Base-by-base conservation (phyloP, 2,888 invertebrate genomes). In the Cephus pygmeus region DNA sequence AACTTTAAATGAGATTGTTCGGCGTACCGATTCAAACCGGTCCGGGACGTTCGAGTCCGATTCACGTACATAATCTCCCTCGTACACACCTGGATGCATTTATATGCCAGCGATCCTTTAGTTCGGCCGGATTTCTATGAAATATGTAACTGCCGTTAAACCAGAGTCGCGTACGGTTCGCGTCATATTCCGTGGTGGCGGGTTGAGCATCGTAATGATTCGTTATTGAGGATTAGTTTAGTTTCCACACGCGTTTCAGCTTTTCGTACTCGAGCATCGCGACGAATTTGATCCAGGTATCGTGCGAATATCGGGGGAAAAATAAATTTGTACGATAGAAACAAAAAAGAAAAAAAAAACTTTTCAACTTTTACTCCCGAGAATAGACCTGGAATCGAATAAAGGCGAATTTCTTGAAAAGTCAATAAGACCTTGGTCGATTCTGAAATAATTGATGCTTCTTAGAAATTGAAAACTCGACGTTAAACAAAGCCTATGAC, bases 171-270 rank as follows among this genome's bases (percentile, higher is more conserved):
- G 71, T 71, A 11, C 34, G 31, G 71, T 15, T 71, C 71, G 34
- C 71, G 71, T 71, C 71, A 34, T 71, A 71, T 71, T n/a, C 74
- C n/a, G 74, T n/a, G 74, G 34, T 34, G 23, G 34, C 30, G 31
- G n/a, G 35, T 35, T 12, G 74, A 33, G 74, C 15, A 35, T 74
- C 74, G 35, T 74, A 74, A 69, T 68, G 34, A 79, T 82, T 81
- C 82, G 82, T 82, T 82, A 82, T 82, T 76, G 79, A 73, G 82
- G 82, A 82, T 82, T 82, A 82, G 76, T 79, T 77, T 77, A 78
- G 75, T 78, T 79, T 79, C 76, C 81, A 76, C 77, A 74, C 69
- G 73, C 12, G 34, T 78, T 79, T 76, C 34, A 35, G 35, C 56
- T 74, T 73, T 40, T 75, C 69, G 73, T 73, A 77, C 69, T 68